These are phyloP conservation scores for Gymnocypris eckloni DNA, from an alignment of 2,797 vertebrate species.

Conservation along the genomic window DNA sequence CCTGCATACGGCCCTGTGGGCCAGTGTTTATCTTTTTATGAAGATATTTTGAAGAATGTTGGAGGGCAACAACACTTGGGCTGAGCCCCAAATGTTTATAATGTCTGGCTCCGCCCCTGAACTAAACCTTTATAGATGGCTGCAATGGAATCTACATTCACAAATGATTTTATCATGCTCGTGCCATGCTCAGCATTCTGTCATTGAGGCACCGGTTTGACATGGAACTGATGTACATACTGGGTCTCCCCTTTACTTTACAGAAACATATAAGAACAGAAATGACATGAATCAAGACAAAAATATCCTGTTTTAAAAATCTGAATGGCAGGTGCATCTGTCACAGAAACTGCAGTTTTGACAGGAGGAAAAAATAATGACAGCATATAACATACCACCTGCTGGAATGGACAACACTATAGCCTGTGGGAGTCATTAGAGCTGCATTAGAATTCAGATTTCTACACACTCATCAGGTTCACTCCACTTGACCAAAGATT, in stretches of 20 bases:
- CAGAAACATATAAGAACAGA: background rate
- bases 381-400: background rate
- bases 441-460: background rate
- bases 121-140: no score
- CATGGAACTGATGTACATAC: background rate
- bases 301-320: background rate
- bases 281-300: background rate
- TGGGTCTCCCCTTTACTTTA: background rate
- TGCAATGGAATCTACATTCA: no score
- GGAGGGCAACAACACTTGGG: no score
- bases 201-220: background rate
- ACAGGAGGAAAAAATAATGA: background rate
- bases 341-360: background rate
- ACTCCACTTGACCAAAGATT: background rate
- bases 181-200: no score
- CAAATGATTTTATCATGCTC: no score
- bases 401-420: background rate
- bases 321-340: background rate
- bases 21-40: no score
- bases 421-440: background rate
- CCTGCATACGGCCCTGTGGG: no score
- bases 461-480: background rate
- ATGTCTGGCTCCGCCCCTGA: no score
- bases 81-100: no score
- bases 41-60: no score